A percentile compares a stretch with the other conserved stretches of the same genome.
phyloP scores from a whole-genome alignment of 2,113 vertebrate species.

The Scomber japonicus region DNA sequence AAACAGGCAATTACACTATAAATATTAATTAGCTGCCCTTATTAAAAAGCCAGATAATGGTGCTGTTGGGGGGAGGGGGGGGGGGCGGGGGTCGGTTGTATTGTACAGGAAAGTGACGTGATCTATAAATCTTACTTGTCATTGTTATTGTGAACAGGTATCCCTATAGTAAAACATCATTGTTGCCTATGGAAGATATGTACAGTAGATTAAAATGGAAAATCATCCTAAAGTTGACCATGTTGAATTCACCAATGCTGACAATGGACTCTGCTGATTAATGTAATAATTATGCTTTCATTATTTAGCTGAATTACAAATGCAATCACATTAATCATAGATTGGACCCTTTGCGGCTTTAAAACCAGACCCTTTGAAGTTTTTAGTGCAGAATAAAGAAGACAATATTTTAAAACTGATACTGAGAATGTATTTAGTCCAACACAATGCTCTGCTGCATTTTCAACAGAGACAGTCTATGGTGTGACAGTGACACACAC shows the following conservation, averaged over 20 bases:
- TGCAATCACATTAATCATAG: conserved; percentile 76
- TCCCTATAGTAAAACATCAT: conserved; percentile 41
- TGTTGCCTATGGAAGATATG: conserved; percentile 55
- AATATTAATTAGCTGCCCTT: conserved; percentile 98
- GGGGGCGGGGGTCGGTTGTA: conserved; percentile 41
- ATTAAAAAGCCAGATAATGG: conserved; percentile 92
- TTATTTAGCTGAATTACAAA: conserved; percentile 79
- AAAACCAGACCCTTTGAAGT: conserved; percentile 36
- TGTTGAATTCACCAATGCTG: conserved; percentile 58
- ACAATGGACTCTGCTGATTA: conserved; percentile 74
- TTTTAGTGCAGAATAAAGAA: conserved; percentile 34
- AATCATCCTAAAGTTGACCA: conserved; percentile 45
- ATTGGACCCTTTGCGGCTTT: conserved; percentile 55
- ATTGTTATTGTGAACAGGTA: conserved; percentile 64
- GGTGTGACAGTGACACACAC: conserved; percentile 2
- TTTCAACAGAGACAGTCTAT: background rate
- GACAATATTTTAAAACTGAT: conserved; percentile 5
- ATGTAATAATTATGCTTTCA: conserved; percentile 78
- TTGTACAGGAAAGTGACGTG: conserved; percentile 63
- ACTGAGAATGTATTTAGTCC: conserved; percentile 1
- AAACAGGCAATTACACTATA: conserved; percentile 95
- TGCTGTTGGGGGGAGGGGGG: conserved; percentile 74
- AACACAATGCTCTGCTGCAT: background rate
- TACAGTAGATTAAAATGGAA: conserved; percentile 6
- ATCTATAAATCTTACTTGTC: conserved; percentile 67